These are phyloP conservation scores for Athalia rosae DNA, from an alignment of 2,888 invertebrate species.

Conservation along the genomic window DNA sequence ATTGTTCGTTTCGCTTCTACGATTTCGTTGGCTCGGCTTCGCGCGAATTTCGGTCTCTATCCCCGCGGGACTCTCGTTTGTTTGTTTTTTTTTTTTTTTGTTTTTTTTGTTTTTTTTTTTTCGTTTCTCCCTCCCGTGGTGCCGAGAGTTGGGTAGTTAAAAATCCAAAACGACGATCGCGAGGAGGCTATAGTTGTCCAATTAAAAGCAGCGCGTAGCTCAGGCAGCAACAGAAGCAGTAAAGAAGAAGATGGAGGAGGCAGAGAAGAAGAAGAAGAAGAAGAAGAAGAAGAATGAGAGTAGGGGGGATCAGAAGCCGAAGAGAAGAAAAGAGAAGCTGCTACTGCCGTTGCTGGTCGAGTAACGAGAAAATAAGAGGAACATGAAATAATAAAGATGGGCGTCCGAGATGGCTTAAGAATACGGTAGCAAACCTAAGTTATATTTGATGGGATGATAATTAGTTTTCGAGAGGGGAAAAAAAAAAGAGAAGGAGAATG, in stretches of 20 bases:
- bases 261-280: no score
- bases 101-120: no score
- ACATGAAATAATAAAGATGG: conserved; percentile 59
- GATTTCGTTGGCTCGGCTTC: neutral
- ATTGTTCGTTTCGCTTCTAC: no score
- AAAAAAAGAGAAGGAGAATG: conserved; percentile 13
- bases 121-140: neutral
- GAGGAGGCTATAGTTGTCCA: conserved; percentile 61
- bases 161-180: conserved; percentile 55
- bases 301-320: no score
- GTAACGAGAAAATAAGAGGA: conserved; percentile 52
- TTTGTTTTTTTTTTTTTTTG: no score
- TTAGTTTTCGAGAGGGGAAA: conserved; percentile 66
- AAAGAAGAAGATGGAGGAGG: no score
- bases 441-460: conserved; percentile 72
- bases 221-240: no score
- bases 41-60: no score
- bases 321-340: no score
- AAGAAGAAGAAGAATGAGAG: no score
- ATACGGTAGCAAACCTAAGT: conserved; percentile 70
- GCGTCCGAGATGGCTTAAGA: conserved; percentile 58
- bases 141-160: conserved; percentile 44
- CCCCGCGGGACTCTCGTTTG: no score
- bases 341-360: neutral
- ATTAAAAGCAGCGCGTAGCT: conserved; percentile 61